Conservation (phyloP, 2,113 vertebrate species). For the Sigmodon hispidus region DNA sequence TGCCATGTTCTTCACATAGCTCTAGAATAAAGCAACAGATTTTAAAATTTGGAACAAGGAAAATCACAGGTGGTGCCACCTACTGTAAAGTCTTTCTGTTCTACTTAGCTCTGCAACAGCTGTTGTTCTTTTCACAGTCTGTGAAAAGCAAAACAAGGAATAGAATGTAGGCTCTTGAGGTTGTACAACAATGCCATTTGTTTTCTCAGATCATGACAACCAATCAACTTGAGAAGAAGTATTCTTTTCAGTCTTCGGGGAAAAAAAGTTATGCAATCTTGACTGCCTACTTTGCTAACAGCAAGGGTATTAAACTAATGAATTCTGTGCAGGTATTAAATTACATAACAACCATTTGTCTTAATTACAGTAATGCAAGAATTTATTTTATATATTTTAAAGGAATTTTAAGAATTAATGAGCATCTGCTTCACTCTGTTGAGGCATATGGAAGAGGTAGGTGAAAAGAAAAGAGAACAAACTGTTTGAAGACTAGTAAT, state of each 20-base stretch:
- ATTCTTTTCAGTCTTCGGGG: constrained; percentile 22
- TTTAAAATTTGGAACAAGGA: constrained; percentile 62
- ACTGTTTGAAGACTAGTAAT: constrained; percentile 46
- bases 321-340: constrained; percentile 35
- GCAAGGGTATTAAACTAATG: constrained; percentile 56
- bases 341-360: constrained; percentile 53
- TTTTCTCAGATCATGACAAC: constrained; percentile 53
- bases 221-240: constrained; percentile 48
- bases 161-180: constrained; percentile 54
- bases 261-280: not conserved
- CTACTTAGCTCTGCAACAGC: constrained; percentile 72
- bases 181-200: constrained; percentile 61
- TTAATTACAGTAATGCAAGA: constrained; percentile 57
- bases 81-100: constrained; percentile 75
- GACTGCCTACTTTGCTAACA: constrained; percentile 10
- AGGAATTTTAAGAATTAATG: constrained; percentile 73
- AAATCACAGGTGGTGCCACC: constrained; percentile 66
- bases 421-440: constrained; percentile 72
- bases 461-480: constrained; percentile 62
- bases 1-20: constrained; percentile 36
- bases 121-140: constrained; percentile 77
- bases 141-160: constrained; percentile 73
- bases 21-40: constrained; percentile 52
- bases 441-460: constrained; percentile 65
- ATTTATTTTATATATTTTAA: constrained; percentile 58